Base-by-base conservation (phyloP, 2,888 invertebrate species). In the Drosophila macrospina region DNA sequence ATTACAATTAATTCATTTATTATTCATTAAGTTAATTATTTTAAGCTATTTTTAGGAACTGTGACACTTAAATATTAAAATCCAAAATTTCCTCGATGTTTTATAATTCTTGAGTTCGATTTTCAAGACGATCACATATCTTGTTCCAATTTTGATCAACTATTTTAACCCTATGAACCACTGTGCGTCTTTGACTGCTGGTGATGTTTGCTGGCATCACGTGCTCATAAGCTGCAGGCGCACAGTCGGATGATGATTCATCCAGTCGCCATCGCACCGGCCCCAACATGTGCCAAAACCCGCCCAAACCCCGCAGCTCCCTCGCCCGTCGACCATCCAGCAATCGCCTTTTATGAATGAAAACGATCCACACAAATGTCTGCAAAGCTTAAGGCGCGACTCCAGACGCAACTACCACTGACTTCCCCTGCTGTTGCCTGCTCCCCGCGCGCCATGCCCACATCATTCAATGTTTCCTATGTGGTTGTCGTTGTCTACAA, bases 321-420 rank as follows among this genome's bases (percentile, higher is more conserved):
- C 24, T n/a, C n/a, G n/a, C 10, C 41, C 7, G 6, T 13, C 5
- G 4, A 16, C 8, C 11, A 56, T 30, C 37, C 42, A 34, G 68
- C 64, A 69, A 63, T 63, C 32, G 78, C 82, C 86, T 83, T 82
- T 82, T 83, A 82, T 82, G 82, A 82, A 82, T 82, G 82, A 76
- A 78, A 86, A 69, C 75, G 72, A 80, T 73, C 81, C 66, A 45
- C 65, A 54, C 57, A 57, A 74, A 65, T 61, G 74, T 76, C 71
- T 63, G 76, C 71, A 70, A 7, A 71, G 75, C 51, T 68, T 30
- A 45, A 57, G 70, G 57, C 69, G 56, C 63, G 30, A 74, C 60
- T 73, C 69, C 74, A 78, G 74, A 78, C 77, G 59, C 64, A 45
- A 37, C 44, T 37, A 4, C 37, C 36, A 37, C 16, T 13, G 11